phyloP scores from a whole-genome alignment of 2,888 invertebrate species.

The Phyllotreta striolata region DNA sequence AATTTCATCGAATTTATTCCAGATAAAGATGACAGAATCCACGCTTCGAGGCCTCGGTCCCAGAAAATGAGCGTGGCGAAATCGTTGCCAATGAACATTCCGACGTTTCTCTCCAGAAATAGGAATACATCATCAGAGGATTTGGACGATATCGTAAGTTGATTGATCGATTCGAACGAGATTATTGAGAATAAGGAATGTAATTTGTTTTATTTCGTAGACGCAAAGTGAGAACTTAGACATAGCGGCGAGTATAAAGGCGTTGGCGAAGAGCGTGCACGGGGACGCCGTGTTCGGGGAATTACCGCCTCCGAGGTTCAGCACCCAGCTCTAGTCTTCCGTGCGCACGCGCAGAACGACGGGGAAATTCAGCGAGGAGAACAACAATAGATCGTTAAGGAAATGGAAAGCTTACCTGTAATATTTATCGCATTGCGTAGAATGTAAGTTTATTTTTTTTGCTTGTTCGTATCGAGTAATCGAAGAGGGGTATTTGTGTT shows the following conservation, averaged over 20 bases:
- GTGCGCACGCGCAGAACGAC: constrained; percentile 11
- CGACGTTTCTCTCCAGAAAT: constrained; percentile 63
- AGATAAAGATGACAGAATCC: constrained; percentile 38
- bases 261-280: constrained; percentile 89
- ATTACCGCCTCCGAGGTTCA: constrained; percentile 84
- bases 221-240: constrained; percentile 60
- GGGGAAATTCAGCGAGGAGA: constrained; percentile 6
- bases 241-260: constrained; percentile 91
- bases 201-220: constrained; percentile 40
- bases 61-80: constrained; percentile 69
- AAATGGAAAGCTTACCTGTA: background rate
- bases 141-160: constrained; percentile 60
- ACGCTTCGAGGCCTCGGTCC: constrained; percentile 59
- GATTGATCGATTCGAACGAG: background rate
- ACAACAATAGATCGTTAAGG: constrained; percentile 12
- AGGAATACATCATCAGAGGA: constrained; percentile 52
- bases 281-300: constrained; percentile 88
- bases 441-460: too few species aligned
- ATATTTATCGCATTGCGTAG: too few species aligned
- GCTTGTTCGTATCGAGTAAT: too few species aligned
- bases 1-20: constrained; percentile 17
- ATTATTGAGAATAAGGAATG: too few species aligned
- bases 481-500: too few species aligned
- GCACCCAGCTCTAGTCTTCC: constrained; percentile 77
- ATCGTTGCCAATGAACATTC: constrained; percentile 82